Base-by-base conservation (phyloP, 2,888 invertebrate species). In the Apocheima hispidaria region DNA sequence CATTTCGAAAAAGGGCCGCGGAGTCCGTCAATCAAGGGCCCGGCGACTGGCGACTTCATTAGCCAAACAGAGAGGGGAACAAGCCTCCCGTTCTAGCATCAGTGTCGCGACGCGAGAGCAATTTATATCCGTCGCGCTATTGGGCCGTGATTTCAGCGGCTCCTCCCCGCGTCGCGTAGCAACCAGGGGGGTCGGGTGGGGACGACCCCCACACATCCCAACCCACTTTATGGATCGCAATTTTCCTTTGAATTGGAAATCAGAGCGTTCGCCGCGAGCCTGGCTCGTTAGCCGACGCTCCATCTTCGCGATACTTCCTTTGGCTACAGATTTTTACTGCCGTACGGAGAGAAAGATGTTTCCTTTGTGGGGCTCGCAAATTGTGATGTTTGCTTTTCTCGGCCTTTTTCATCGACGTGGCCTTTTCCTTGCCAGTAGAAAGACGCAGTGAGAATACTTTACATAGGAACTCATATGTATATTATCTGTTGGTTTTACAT, bases 81-180 rank as follows among this genome's bases (percentile, higher is more conserved):
- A 62, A 46, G 50, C 70, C 75, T 90, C 91, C 81, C 88, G 68
- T 71, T 90, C 86, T 65, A 70, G 73, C 89, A 71, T 77, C 81
- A 86, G 82, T 87, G 90, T 90, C 90, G 88, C 89, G 88, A 83
- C 84, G 84, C 83, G 82, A 83, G 88, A 92, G 88, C 93, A 93
- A 93, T 93, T 93, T 93, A 93, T 93, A 93, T 90, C 93, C 90
- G 93, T 91, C 93, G 92, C 88, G 89, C 93, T 83, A 93, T 93
- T 93, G 93, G 92, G 91, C 93, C 90, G 92, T 92, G 93, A 93
- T 93, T 93, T 89, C 87, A 82, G 92, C 86, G 91, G 84, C 93
- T 93, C 93, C 94, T 93, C 94, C 94, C 94, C 92, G 93, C 94
- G 94, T 94, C 92, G 88, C 94, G 88, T 94, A 92, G 93, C 93